A percentile compares a stretch with the other conserved stretches of the same genome.
phyloP scores from a whole-genome alignment of 2,888 invertebrate species.

The Myopa tessellatipennis region DNA sequence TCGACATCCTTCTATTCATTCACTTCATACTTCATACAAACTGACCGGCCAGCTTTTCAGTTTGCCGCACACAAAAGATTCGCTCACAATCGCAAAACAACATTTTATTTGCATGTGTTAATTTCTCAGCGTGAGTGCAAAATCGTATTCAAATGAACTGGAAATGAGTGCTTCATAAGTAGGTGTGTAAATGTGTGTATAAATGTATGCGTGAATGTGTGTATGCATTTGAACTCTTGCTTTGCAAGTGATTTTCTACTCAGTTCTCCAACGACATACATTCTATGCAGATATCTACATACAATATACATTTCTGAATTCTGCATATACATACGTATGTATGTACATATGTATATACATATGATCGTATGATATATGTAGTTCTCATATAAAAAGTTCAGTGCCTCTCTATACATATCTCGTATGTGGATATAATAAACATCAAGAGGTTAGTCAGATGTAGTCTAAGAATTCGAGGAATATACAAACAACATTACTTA shows the following conservation, averaged over 20 bases:
- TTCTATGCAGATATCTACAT: no score
- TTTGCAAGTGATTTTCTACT: conserved; percentile 17
- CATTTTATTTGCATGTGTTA: conserved; percentile 10
- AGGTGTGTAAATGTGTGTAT: not conserved
- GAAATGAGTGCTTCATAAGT: not conserved
- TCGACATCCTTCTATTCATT: conserved; percentile 13
- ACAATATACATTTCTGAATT: no score
- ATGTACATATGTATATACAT: no score
- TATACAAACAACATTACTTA: no score
- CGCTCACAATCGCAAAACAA: conserved; percentile 12
- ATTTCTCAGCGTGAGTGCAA: conserved; percentile 7
- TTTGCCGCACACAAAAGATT: conserved; percentile 1
- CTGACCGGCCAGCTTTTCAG: not conserved
- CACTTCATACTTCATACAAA: not conserved
- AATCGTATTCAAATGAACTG: conserved; percentile 6
- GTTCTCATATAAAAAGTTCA: no score
- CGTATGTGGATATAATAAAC: no score
- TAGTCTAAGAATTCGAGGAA: no score
- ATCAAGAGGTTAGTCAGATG: no score
- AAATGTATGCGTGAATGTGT: not conserved
- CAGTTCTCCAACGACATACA: not conserved
- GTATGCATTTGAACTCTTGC: conserved; percentile 9
- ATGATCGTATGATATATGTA: no score
- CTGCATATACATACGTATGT: no score
- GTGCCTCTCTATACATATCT: no score